Evolutionary conservation across 2,797 vertebrate species (phyloP).

Genomic region (Eulemur rubriventer): DNA sequence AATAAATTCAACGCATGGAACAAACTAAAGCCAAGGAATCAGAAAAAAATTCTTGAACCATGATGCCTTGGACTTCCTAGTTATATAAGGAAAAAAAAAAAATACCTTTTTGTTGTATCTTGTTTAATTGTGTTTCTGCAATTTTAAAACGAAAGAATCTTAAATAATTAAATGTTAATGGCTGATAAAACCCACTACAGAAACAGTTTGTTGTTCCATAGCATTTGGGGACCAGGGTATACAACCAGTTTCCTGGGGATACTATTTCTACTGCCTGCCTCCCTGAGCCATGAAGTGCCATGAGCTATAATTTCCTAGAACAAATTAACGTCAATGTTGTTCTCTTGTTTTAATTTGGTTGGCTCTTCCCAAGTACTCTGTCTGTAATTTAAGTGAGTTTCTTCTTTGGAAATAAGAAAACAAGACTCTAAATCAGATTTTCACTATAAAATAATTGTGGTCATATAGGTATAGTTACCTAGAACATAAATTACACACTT

Average conservation of each 20-base stretch:
- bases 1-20: background rate
- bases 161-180: background rate
- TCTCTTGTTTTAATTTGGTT: background rate
- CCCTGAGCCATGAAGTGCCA: background rate
- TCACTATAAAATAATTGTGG: background rate
- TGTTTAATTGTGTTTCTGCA: background rate
- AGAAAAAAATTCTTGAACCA: background rate
- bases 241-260: background rate
- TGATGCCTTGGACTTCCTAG: background rate
- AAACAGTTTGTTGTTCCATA: background rate
- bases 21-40: background rate
- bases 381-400: background rate
- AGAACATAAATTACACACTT: background rate
- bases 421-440: background rate
- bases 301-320: background rate
- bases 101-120: background rate
- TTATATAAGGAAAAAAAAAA: background rate
- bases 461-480: background rate
- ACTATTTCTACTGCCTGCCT: background rate
- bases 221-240: background rate
- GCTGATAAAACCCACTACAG: background rate
- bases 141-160: constrained; percentile 38
- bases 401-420: background rate
- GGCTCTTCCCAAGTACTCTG: background rate
- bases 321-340: background rate